These are phyloP conservation scores for Gonioctena quinquepunctata DNA, from an alignment of 1,140 invertebrate genomes.

Conservation along the genomic window DNA sequence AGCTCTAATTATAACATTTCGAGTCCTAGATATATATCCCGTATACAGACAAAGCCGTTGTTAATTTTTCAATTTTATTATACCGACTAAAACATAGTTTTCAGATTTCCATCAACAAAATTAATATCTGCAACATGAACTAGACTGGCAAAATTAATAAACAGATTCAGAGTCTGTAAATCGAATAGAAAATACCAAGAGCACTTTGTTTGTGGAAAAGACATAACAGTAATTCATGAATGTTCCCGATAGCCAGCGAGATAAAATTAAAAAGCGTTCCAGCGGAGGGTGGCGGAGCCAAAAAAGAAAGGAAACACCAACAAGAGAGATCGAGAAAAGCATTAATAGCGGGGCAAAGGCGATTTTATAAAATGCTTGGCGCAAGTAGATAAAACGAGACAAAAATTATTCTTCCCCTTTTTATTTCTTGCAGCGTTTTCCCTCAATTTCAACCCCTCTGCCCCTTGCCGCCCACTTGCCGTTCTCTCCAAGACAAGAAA, in stretches of 20 bases:
- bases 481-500: conserved; percentile 36
- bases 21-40: too few relatives aligned
- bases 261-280: conserved; percentile 33
- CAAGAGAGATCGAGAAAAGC: conserved; percentile 31
- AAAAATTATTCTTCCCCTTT: conserved; percentile 48
- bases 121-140: not conserved
- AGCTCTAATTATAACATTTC: too few relatives aligned
- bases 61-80: too few relatives aligned
- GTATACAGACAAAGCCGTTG: too few relatives aligned
- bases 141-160: conserved; percentile 7
- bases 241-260: conserved; percentile 28
- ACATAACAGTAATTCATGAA: conserved; percentile 29
- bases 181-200: conserved; percentile 23
- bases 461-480: conserved; percentile 12
- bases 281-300: conserved; percentile 1
- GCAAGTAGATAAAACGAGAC: conserved; percentile 45
- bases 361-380: conserved; percentile 43
- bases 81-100: not conserved
- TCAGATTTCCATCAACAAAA: not conserved
- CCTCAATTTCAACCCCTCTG: conserved; percentile 15
- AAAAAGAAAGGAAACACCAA: conserved; percentile 30
- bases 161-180: not conserved
- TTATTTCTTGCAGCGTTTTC: conserved; percentile 36
- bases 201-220: conserved; percentile 27
- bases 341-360: conserved; percentile 38